These are phyloP conservation scores for Morone chrysops DNA, from an alignment of 2,113 vertebrate species.

Conservation along the genomic window DNA sequence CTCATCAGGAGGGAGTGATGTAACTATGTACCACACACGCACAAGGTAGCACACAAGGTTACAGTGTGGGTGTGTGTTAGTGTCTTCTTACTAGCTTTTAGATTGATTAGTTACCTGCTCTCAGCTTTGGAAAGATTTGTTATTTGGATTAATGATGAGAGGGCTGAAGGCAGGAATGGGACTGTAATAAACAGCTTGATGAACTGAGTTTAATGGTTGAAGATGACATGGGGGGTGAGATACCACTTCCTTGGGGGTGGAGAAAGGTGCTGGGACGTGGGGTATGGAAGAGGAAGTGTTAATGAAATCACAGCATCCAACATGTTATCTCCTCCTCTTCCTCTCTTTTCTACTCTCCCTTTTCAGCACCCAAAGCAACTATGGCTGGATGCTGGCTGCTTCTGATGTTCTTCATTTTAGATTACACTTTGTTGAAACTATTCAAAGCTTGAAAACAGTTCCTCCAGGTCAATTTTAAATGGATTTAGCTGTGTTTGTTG, in stretches of 20 bases:
- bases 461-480: too few species aligned
- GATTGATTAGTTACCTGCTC: background rate
- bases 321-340: background rate
- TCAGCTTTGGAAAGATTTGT: background rate
- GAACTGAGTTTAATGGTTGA: background rate
- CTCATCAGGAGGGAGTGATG: background rate
- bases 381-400: background rate
- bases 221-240: slow-evolving; percentile 9
- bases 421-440: too few species aligned
- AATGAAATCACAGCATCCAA: slow-evolving; percentile 37
- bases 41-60: slow-evolving; percentile 2
- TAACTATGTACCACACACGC: background rate
- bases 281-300: slow-evolving; percentile 14
- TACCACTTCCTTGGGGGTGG: slow-evolving; percentile 21
- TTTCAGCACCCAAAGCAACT: background rate
- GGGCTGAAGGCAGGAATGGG: background rate
- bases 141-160: background rate
- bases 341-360: background rate
- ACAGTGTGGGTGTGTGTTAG: background rate
- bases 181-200: background rate
- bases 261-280: background rate
- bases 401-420: background rate
- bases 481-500: too few species aligned
- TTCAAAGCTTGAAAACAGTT: too few species aligned
- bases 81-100: background rate